Percentiles rank a stretch among this genome's conserved stretches.
Evolutionary conservation across 2,797 vertebrate species (phyloP).

Genomic region (Manis crassicaudata): DNA sequence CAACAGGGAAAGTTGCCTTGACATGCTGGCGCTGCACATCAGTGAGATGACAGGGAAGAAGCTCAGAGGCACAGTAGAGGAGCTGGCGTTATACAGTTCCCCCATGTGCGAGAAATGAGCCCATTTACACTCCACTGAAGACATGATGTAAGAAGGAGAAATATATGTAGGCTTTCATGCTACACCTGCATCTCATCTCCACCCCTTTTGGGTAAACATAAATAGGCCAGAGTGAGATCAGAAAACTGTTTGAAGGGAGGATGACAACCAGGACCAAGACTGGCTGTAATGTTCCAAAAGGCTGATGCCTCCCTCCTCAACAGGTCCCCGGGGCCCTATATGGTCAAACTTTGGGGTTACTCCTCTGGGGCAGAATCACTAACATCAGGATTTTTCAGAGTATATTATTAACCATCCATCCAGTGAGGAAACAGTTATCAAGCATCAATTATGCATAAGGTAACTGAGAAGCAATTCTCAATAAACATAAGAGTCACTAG

Average conservation of each 20-base stretch:
- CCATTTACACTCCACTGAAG: background rate
- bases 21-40: background rate
- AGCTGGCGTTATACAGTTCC: background rate
- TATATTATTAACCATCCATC: no score
- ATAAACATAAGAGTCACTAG: no score
- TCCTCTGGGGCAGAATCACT: no score
- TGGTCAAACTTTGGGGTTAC: no score
- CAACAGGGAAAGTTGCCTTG: background rate
- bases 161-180: background rate
- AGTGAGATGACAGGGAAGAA: background rate
- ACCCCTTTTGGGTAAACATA: background rate
- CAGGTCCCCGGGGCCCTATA: no score
- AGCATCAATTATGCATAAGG: no score
- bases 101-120: background rate
- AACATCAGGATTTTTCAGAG: no score
- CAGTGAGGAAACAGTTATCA: no score
- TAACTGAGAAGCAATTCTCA: no score
- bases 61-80: background rate
- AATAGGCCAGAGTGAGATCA: background rate
- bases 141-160: background rate
- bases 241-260: background rate
- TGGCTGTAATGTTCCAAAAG: background rate
- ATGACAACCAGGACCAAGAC: background rate
- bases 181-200: background rate
- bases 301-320: no score